Percentiles rank a stretch among this genome's conserved stretches.
Conservation (phyloP, 2,113 vertebrate genomes). For the Callaeas wilsoni region DNA sequence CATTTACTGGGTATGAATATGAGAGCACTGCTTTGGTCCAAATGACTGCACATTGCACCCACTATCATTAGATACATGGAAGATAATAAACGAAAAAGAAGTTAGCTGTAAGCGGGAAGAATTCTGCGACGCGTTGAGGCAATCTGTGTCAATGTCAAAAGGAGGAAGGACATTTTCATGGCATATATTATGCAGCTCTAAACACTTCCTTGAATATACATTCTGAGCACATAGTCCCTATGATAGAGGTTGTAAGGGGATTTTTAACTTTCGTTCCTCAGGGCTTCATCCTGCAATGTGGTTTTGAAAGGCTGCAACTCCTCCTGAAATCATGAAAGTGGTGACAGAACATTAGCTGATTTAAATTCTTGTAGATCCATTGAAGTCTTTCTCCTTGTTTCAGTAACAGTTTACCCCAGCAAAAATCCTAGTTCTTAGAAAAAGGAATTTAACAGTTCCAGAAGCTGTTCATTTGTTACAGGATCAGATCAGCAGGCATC, state of each 20-base stretch:
- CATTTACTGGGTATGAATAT: not conserved
- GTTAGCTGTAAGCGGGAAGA: not conserved
- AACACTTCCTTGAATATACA: conserved; percentile 17
- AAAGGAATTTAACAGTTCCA: not conserved
- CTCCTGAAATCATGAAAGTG: not conserved
- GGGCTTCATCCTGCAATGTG: not conserved
- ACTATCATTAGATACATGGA: not conserved
- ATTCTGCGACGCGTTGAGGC: not conserved
- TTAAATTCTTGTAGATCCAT: not conserved
- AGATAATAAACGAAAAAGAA: not conserved
- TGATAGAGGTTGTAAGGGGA: conserved; percentile 13
- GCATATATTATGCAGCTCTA: conserved; percentile 30
- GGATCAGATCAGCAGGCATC: not conserved
- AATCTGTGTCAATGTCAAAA: conserved; percentile 29
- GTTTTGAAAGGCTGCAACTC: not conserved
- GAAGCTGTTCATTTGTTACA: not conserved
- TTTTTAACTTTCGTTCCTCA: conserved; percentile 43
- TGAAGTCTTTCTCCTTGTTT: not conserved
- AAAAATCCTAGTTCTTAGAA: not conserved
- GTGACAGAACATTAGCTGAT: not conserved
- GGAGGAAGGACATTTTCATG: conserved; percentile 7
- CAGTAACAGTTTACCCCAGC: not conserved
- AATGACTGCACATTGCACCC: not conserved
- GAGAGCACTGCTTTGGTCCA: not conserved
- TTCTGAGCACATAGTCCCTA: conserved; percentile 8